Conservation (phyloP, 2,113 vertebrate species). For the Mobula birostris region DNA sequence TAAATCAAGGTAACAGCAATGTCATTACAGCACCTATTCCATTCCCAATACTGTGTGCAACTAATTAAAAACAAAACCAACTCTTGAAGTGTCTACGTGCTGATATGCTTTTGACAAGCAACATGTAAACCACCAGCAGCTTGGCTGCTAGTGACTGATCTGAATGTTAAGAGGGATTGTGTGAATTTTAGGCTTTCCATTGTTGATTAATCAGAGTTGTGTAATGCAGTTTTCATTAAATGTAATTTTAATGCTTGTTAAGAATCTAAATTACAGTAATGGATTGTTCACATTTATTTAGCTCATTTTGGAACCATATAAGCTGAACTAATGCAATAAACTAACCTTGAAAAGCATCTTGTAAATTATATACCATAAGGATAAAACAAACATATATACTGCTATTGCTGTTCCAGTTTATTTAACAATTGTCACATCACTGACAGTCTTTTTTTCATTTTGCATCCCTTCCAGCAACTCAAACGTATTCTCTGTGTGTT, state of each 20-base stretch:
- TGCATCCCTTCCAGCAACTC: neutral
- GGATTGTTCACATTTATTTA: neutral
- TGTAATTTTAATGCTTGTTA: neutral
- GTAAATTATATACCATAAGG: neutral
- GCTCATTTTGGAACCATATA: neutral
- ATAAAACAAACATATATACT: constrained; percentile 1
- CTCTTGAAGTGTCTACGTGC: neutral
- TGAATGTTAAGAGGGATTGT: constrained; percentile 23
- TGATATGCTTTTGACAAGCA: constrained; percentile 28
- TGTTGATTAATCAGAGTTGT: neutral
- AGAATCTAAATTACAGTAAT: neutral
- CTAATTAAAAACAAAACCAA: constrained; percentile 18
- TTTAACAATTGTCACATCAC: constrained; percentile 3
- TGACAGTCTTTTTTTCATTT: neutral
- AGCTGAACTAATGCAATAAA: neutral
- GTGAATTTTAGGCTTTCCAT: neutral
- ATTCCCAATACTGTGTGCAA: neutral
- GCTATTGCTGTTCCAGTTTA: neutral
- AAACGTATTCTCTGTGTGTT: constrained; percentile 1
- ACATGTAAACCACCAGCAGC: neutral
- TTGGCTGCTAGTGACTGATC: neutral
- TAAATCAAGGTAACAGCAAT: constrained; percentile 17
- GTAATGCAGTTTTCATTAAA: neutral
- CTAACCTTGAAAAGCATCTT: neutral
- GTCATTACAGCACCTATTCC: neutral